Percentiles rank a stretch among this genome's conserved stretches.
Conservation (phyloP, 2,888 invertebrate species). For the Hypsopygia costalis region DNA sequence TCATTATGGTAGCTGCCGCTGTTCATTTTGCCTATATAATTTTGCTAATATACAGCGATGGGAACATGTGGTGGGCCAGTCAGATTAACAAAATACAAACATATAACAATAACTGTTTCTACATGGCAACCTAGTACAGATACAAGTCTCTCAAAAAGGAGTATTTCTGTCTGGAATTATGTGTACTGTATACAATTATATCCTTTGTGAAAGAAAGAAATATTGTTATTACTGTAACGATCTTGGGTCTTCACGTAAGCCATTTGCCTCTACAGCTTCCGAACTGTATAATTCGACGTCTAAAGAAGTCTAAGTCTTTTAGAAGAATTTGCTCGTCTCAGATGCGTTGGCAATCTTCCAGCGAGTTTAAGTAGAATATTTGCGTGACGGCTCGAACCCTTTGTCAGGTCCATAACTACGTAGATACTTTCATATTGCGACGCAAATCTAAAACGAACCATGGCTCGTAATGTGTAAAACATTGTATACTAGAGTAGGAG, state of each 20-base stretch:
- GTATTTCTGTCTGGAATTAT: too few species aligned
- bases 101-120: too few species aligned
- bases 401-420: slow-evolving; percentile 31
- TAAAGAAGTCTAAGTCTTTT: slow-evolving; percentile 28
- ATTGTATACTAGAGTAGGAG: neutral
- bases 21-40: too few species aligned
- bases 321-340: slow-evolving; percentile 24
- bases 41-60: too few species aligned
- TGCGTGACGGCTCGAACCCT: slow-evolving; percentile 37
- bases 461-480: slow-evolving; percentile 6
- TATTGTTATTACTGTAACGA: neutral
- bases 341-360: slow-evolving; percentile 43
- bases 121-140: too few species aligned
- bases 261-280: neutral
- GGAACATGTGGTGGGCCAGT: too few species aligned
- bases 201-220: too few species aligned
- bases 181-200: too few species aligned
- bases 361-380: slow-evolving; percentile 48
- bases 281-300: slow-evolving; percentile 9
- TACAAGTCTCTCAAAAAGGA: too few species aligned
- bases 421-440: slow-evolving; percentile 30
- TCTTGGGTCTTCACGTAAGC: neutral
- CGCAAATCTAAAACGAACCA: slow-evolving; percentile 27
- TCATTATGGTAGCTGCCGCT: too few species aligned
- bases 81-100: too few species aligned